These are phyloP conservation scores for Tenualosa ilisha DNA, from an alignment of 2,797 vertebrate genomes.

Conservation along the genomic window DNA sequence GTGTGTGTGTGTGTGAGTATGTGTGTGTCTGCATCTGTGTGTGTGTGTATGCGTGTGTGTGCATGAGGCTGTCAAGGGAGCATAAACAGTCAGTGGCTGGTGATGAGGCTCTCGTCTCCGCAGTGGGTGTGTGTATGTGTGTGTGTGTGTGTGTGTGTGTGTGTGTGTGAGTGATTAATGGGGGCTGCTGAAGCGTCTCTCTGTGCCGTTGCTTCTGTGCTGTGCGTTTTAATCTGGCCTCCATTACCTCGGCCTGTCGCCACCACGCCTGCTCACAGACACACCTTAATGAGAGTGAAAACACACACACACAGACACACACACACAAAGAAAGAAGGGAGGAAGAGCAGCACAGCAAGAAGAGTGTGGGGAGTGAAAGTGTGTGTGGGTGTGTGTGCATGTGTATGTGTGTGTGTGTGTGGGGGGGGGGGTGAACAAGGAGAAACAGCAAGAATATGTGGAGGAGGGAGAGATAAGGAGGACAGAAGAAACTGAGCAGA, in stretches of 20 bases:
- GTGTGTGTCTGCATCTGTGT: slow-evolving; percentile 56
- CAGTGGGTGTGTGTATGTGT: slow-evolving; percentile 18
- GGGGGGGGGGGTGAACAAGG: neutral
- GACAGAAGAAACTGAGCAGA: neutral
- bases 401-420: neutral
- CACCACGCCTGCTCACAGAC: slow-evolving; percentile 13
- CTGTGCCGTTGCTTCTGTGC: slow-evolving; percentile 18
- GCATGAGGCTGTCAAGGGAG: slow-evolving; percentile 89
- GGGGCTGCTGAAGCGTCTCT: slow-evolving; percentile 1
- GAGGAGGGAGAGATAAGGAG: neutral
- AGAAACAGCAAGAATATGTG: slow-evolving; percentile 12
- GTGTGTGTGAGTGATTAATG: slow-evolving; percentile 71
- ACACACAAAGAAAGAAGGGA: neutral
- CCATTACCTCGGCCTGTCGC: slow-evolving; percentile 22
- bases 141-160: slow-evolving; percentile 20
- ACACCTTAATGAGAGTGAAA: slow-evolving; percentile 18
- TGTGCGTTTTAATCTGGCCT: slow-evolving; percentile 24
- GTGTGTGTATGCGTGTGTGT: slow-evolving; percentile 13
- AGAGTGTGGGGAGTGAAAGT: too few species aligned
- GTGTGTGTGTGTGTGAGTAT: slow-evolving; percentile 31
- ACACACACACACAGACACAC: neutral
- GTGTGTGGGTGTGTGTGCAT: neutral
- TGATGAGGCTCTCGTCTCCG: slow-evolving; percentile 49
- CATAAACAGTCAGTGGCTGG: slow-evolving; percentile 91
- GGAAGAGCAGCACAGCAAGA: neutral